Evolutionary conservation across 2,888 invertebrate species (phyloP).

Genomic region (Leucoptera coffeella): DNA sequence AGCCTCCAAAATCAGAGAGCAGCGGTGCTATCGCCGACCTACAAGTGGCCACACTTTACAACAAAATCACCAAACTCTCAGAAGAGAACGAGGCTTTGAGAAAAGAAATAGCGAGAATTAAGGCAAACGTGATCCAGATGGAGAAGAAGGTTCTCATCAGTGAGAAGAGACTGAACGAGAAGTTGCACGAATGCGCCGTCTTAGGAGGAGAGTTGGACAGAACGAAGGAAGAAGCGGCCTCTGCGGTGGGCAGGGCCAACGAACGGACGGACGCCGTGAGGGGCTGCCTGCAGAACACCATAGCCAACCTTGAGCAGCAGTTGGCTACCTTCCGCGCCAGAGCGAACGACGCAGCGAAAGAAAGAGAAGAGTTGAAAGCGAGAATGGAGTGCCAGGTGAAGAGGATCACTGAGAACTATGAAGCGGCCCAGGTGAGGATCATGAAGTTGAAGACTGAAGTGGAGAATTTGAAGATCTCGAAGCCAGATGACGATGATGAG

Average conservation of each 20-base stretch:
- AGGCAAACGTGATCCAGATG: constrained; percentile 46
- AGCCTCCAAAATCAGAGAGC: constrained; percentile 18
- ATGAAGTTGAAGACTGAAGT: constrained; percentile 60
- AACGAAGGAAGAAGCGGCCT: constrained; percentile 61
- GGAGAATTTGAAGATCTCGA: no score
- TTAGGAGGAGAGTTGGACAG: constrained; percentile 59
- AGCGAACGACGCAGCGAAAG: constrained; percentile 59
- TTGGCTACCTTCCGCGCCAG: constrained; percentile 59
- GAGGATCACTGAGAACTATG: constrained; percentile 63
- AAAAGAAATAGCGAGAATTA: constrained; percentile 32
- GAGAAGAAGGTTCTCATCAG: constrained; percentile 54
- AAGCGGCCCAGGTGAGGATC: constrained; percentile 63
- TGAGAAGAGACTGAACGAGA: constrained; percentile 59
- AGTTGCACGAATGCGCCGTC: constrained; percentile 62
- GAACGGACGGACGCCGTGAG: constrained; percentile 62
- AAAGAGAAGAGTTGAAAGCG: constrained; percentile 61
- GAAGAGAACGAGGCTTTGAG: constrained; percentile 41
- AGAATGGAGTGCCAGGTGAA: constrained; percentile 68
- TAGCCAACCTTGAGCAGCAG: constrained; percentile 62
- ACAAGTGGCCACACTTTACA: constrained; percentile 30
- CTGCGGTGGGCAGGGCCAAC: constrained; percentile 59
- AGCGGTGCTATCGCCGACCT: constrained; percentile 46
- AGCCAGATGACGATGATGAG: no score
- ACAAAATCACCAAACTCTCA: constrained; percentile 39
- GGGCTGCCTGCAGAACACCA: constrained; percentile 61